Conservation (phyloP, 2,888 invertebrate genomes). For the Linyphia triangularis region DNA sequence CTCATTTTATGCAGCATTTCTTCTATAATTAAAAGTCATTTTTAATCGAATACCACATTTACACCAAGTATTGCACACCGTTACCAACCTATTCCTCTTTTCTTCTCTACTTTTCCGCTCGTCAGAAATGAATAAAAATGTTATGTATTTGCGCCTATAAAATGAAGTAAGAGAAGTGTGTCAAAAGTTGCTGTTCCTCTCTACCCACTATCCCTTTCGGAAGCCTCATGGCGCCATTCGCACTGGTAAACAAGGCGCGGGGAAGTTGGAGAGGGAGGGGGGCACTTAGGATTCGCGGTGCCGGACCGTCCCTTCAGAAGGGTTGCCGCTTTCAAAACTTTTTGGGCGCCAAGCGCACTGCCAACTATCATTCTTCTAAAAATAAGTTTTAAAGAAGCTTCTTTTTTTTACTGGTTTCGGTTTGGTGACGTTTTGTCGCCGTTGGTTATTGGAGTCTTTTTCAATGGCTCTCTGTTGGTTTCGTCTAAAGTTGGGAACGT, state of each 20-base stretch:
- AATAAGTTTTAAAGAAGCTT: constrained; percentile 36
- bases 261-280: constrained; percentile 20
- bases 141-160: constrained; percentile 32
- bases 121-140: constrained; percentile 40
- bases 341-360: constrained; percentile 45
- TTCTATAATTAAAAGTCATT: too few species aligned
- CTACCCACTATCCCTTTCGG: constrained; percentile 71
- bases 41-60: too few species aligned
- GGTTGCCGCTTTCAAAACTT: constrained; percentile 67
- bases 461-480: not conserved
- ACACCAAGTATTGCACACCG: too few species aligned
- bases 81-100: not conserved
- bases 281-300: constrained; percentile 70
- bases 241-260: constrained; percentile 70
- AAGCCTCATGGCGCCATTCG: constrained; percentile 68
- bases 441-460: not conserved
- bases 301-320: constrained; percentile 65
- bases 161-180: constrained; percentile 66
- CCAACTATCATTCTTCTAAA: constrained; percentile 33
- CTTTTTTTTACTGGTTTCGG: constrained; percentile 6
- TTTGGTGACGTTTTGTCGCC: not conserved
- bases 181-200: constrained; percentile 66
- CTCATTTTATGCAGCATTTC: too few species aligned
- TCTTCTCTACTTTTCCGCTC: not conserved
- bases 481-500: not conserved